Conservation (phyloP, 2,797 vertebrate genomes). For the Micromesistius poutassou region DNA sequence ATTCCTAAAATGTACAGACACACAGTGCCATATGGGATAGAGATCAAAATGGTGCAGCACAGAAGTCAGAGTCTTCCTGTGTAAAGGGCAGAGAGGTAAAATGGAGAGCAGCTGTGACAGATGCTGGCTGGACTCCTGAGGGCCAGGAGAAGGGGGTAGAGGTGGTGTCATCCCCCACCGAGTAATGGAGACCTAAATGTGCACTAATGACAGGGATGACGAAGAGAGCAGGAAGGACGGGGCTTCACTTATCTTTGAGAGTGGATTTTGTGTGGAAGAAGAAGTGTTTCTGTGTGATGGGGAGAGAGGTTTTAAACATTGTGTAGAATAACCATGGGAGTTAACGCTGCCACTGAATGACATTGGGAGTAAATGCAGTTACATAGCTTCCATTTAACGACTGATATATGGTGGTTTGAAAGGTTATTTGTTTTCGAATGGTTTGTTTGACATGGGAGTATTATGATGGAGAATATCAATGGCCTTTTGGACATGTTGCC, state of each 20-base stretch:
- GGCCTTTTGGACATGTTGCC: neutral
- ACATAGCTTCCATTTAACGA: neutral
- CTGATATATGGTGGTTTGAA: neutral
- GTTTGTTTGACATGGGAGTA: neutral
- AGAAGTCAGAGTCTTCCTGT: neutral
- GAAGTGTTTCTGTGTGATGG: neutral
- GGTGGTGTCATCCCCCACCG: neutral
- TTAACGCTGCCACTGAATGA: neutral
- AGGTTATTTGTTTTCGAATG: neutral
- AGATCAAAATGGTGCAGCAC: neutral
- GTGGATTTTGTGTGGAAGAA: neutral
- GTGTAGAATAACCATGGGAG: neutral
- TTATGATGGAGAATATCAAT: neutral
- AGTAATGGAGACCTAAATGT: conserved; percentile 1
- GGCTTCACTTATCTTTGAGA: neutral
- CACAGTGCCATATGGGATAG: neutral
- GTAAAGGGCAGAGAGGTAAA: neutral
- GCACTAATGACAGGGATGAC: neutral
- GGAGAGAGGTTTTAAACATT: neutral
- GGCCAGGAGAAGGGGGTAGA: neutral
- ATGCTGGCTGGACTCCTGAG: neutral
- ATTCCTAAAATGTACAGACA: neutral
- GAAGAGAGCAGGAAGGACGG: neutral
- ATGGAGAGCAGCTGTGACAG: conserved; percentile 2
- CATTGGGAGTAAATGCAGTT: neutral